Evolutionary conservation across 2,113 vertebrate genomes (phyloP), one percentile per base, ranked within the genome.

Genomic region (Alectura lathami): DNA sequence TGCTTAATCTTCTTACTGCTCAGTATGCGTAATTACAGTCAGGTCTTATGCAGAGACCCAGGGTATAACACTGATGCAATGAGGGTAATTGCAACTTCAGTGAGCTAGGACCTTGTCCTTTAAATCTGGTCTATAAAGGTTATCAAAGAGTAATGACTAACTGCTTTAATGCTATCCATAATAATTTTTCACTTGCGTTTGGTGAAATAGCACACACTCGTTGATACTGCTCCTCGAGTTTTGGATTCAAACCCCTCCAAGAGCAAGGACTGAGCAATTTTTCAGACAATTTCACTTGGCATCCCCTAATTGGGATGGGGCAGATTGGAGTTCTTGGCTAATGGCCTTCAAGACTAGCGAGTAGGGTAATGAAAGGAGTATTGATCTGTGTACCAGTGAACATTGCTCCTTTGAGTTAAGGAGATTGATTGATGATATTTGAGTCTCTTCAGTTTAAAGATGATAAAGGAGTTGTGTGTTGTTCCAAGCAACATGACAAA

Each of bases 381-480:
- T 76, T 77, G 83, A 83, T 86, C 73, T 73, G 23, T 34, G 43
- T 89, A 42, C 48, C 36, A 27, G 63, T 24, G 73, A 86, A n/a
- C 0, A 1, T 45, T 79, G 51, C 50, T 73, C 23, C 43, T 77
- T 57, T 62, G 54, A 62, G 38, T 8, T 57, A 70, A 81, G 21
- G 63, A 43, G 74, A n/a, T 57, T 60, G 74, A 84, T 88, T 47
- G 0, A 23, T 81, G 59, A 30, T 53, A 38, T 45, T 83, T 8
- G 12, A 57, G n/a, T 62, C 53, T 36, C 36, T 73, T 56, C 50
- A 64, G 23, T 13, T 59, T 30, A 50, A 76, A 59, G n/a, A 43
- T 1, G 0, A 13, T 63, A 11, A 67, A 54, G 53, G 59, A 34
- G 30, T 9, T n/a, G 36, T 29, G 5, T 0, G 0, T 51, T 43